These are phyloP conservation scores for Ceratina australensis DNA, from an alignment of 1,140 invertebrate genomes.

Conservation along the genomic window DNA sequence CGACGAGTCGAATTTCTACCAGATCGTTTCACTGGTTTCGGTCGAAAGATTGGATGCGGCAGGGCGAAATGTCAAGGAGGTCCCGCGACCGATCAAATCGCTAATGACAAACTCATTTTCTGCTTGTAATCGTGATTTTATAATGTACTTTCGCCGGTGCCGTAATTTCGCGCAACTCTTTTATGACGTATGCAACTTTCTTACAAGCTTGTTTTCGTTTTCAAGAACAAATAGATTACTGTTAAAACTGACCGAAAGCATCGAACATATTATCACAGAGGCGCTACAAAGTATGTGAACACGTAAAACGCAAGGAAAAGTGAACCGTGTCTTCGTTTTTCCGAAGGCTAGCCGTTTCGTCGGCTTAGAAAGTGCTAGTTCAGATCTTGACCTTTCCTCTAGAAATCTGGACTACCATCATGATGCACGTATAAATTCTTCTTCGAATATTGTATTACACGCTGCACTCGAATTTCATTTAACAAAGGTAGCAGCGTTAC, in stretches of 20 bases:
- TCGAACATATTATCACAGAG: too few relatives aligned
- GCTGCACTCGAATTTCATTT: background rate
- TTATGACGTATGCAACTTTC: background rate
- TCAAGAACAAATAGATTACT: too few relatives aligned
- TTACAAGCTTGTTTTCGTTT: too few relatives aligned
- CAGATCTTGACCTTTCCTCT: background rate
- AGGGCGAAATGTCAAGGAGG: background rate
- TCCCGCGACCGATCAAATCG: background rate
- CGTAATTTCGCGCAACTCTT: background rate
- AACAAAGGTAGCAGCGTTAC: background rate
- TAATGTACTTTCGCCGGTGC: background rate
- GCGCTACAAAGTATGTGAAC: too few relatives aligned
- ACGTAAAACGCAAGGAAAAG: too few relatives aligned
- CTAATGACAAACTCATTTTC: background rate
- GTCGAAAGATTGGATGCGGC: too few relatives aligned
- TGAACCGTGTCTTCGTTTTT: too few relatives aligned
- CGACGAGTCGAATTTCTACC: too few relatives aligned
- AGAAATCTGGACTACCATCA: background rate
- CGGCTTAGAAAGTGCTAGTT: background rate
- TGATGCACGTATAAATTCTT: background rate
- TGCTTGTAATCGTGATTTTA: background rate
- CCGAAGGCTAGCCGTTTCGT: too few relatives aligned
- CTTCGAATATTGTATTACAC: background rate
- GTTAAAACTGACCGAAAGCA: too few relatives aligned
- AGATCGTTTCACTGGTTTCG: too few relatives aligned